A percentile compares a stretch with the other conserved stretches of the same genome.
Evolutionary conservation across 1,140 invertebrate genomes (phyloP).

Genomic region (Eueides isabella): DNA sequence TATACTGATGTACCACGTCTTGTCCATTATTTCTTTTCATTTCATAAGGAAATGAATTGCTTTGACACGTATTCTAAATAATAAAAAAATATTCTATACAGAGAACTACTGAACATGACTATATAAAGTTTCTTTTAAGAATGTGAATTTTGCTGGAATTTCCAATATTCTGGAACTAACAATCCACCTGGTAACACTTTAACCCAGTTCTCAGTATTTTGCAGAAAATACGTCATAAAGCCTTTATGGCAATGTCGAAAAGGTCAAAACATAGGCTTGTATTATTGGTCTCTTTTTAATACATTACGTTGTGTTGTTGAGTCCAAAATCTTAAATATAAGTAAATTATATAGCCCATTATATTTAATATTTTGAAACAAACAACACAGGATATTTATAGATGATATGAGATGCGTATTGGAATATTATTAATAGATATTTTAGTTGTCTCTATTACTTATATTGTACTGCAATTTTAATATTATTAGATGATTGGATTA

Average conservation of each 20-base stretch:
- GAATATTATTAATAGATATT: too few species aligned
- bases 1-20: neutral
- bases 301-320: too few species aligned
- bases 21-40: neutral
- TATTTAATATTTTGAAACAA: neutral
- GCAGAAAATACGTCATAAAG: conserved; percentile 1
- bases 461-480: too few species aligned
- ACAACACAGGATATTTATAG: too few species aligned
- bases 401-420: too few species aligned
- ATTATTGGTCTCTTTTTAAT: neutral
- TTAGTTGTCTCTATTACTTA: too few species aligned
- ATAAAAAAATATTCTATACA: neutral
- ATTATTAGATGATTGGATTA: too few species aligned
- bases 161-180: conserved; percentile 7
- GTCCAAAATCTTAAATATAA: too few species aligned
- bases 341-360: too few species aligned
- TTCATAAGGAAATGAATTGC: neutral
- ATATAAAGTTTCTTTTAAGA: neutral
- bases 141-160: neutral
- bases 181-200: conserved; percentile 11
- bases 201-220: conserved; percentile 20
- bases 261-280: conserved; percentile 11
- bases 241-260: conserved; percentile 16
- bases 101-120: neutral
- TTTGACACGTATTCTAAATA: neutral